These are phyloP conservation scores for Halictus rubicundus DNA, from an alignment of 1,140 invertebrate species.

Conservation along the genomic window DNA sequence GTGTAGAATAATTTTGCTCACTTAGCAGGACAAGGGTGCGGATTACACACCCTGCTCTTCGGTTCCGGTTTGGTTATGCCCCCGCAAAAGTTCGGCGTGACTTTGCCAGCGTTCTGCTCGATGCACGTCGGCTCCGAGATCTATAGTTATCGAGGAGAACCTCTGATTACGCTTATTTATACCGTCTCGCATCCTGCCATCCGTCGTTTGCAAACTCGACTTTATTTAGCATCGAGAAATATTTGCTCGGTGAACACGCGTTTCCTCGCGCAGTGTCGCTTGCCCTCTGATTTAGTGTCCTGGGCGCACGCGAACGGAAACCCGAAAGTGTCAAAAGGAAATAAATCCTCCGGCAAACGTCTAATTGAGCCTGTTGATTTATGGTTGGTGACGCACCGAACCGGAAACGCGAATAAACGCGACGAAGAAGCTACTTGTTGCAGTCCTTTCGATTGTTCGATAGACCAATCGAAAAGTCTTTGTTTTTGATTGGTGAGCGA, in stretches of 20 bases:
- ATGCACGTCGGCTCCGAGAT: conserved; percentile 76
- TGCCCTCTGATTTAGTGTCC: neutral
- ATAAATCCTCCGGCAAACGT: neutral
- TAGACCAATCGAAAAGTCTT: no score
- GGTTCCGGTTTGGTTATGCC: conserved; percentile 69
- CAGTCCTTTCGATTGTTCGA: no score
- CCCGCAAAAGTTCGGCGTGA: conserved; percentile 76
- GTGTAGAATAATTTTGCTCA: conserved; percentile 48
- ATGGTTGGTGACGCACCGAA: no score
- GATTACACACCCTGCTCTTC: conserved; percentile 76
- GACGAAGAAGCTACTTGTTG: neutral
- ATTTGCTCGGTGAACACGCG: neutral
- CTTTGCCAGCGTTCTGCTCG: conserved; percentile 77
- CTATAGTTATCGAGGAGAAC: conserved; percentile 43
- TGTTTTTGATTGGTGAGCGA: no score
- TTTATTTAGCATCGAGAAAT: neutral
- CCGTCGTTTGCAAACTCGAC: neutral
- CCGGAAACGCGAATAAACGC: neutral
- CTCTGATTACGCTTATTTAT: neutral
- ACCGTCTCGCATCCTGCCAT: neutral
- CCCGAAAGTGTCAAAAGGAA: neutral
- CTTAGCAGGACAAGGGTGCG: conserved; percentile 77
- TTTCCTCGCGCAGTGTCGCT: neutral
- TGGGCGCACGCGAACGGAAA: neutral
- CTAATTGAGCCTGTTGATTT: no score